phyloP scores from a whole-genome alignment of 2,113 vertebrate species.

The Catharus minimus region DNA sequence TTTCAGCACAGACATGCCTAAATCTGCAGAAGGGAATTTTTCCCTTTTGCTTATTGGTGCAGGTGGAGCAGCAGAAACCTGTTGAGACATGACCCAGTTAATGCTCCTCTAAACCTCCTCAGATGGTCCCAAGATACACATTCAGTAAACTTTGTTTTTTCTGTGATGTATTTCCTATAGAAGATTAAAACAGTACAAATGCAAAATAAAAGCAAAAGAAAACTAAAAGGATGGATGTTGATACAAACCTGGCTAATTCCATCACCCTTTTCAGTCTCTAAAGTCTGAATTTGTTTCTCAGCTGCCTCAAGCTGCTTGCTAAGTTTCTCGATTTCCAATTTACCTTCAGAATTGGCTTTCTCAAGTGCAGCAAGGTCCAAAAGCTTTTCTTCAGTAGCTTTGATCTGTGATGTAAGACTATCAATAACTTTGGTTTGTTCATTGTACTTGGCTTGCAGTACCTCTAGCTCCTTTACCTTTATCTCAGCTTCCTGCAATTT shows the following conservation, averaged over 20 bases:
- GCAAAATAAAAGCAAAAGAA: constrained; percentile 37
- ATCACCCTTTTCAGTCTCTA: constrained; percentile 75
- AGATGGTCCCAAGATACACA: background rate
- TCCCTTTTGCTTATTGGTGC: background rate
- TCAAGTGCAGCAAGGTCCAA: constrained; percentile 78
- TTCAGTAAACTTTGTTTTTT: background rate
- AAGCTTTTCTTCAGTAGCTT: constrained; percentile 80
- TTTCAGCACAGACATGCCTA: background rate
- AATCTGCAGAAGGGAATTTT: background rate
- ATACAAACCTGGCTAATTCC: constrained; percentile 86
- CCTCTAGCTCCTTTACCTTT: constrained; percentile 91
- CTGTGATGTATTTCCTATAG: background rate
- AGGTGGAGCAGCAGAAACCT: background rate
- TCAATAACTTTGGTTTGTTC: constrained; percentile 79
- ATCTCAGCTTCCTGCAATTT: constrained; percentile 90
- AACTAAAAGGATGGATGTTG: constrained; percentile 55
- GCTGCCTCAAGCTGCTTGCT: constrained; percentile 81
- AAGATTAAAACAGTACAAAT: constrained; percentile 21
- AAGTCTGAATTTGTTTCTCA: constrained; percentile 76
- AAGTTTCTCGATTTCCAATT: constrained; percentile 81
- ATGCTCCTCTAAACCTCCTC: constrained; percentile 33
- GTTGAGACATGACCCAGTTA: background rate
- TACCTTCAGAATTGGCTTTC: constrained; percentile 84
- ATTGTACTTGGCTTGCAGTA: constrained; percentile 70
- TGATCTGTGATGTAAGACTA: constrained; percentile 76